Evolutionary conservation across 2,113 vertebrate genomes (phyloP), one percentile per base, ranked within the genome.

Genomic region (Nannobrachium achirus): DNA sequence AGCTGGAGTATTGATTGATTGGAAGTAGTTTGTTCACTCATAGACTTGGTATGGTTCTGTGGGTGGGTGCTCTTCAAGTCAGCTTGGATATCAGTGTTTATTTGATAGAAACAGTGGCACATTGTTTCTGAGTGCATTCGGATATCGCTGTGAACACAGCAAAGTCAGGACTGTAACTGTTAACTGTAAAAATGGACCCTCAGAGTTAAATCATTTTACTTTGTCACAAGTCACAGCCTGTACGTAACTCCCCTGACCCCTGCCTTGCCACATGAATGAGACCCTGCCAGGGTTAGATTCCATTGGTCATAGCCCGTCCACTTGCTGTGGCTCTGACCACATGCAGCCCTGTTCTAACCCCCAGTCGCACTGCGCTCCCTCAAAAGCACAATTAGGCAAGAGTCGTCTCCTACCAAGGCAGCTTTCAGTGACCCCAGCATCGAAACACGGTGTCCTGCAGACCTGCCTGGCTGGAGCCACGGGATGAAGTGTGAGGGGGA

Each of bases 371-470:
- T 88, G 83, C 86, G 64, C 76, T 33, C 84, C 76, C 84, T 92
- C 94, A 98, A 98, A 91, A 92, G 94, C 94, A 95, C 96, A 99
- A 99, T 95, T 92, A 93, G 94, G 91, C 90, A 92, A 88, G 93
- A 95, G 94, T 95, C 94, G 96, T 94, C 94, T 94, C 95, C 94
- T 91, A 89, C 93, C 89, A 93, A 84, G 93, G 82, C 89, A 68
- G 86, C 95, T 96, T 90, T 97, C 93, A 92, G 94, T 89, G 89
- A 88, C 92, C 86, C 93, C 93, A 94, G 92, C 88, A 87, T 91
- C 92, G 89, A 92, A 91, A 96, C 95, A 97, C 88, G 94, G 88
- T 92, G 93, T 94, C 95, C 95, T 95, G 94, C 94, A 92, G 95
- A 88, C 89, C 86, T 66, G 90, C 91, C 89, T 90, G 87, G 88